Evolutionary conservation across 2,888 invertebrate species (phyloP).

Genomic region (Pseudococcus longispinus): DNA sequence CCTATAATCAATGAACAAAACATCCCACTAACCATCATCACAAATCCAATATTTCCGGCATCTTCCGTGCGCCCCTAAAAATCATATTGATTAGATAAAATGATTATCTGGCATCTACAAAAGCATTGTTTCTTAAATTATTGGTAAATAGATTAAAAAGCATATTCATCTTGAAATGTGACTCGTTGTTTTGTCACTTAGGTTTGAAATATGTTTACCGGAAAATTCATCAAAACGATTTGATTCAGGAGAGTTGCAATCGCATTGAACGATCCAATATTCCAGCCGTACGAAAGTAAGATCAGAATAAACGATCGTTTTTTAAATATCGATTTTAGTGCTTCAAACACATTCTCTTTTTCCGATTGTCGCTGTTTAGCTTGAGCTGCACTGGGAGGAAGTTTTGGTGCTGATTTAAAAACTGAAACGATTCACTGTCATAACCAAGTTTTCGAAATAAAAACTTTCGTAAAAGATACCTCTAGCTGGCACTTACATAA

Average conservation of each 20-base stretch:
- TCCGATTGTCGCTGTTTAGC: constrained; percentile 63
- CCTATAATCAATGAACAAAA: constrained; percentile 91
- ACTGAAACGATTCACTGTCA: constrained; percentile 68
- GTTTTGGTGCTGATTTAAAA: constrained; percentile 85
- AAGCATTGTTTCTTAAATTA: too few relatives aligned
- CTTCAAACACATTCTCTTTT: constrained; percentile 43
- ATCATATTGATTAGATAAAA: background rate
- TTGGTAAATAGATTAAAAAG: too few relatives aligned
- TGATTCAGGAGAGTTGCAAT: constrained; percentile 71
- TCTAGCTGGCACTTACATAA: constrained; percentile 69
- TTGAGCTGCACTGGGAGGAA: constrained; percentile 89
- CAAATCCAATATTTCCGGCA: constrained; percentile 88
- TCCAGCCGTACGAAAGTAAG: constrained; percentile 72
- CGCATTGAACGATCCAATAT: constrained; percentile 76
- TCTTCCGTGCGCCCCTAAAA: constrained; percentile 73
- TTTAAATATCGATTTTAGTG: constrained; percentile 66
- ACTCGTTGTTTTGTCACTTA: too few relatives aligned
- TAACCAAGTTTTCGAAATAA: background rate
- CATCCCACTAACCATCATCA: constrained; percentile 93
- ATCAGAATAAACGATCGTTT: constrained; percentile 68
- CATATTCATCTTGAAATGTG: too few relatives aligned
- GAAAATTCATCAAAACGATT: constrained; percentile 63
- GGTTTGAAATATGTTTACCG: constrained; percentile 61
- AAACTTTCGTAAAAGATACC: background rate
- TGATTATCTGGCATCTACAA: background rate